Evolutionary conservation across 2,113 vertebrate species (phyloP).

Genomic region (Dipodomys ordii): DNA sequence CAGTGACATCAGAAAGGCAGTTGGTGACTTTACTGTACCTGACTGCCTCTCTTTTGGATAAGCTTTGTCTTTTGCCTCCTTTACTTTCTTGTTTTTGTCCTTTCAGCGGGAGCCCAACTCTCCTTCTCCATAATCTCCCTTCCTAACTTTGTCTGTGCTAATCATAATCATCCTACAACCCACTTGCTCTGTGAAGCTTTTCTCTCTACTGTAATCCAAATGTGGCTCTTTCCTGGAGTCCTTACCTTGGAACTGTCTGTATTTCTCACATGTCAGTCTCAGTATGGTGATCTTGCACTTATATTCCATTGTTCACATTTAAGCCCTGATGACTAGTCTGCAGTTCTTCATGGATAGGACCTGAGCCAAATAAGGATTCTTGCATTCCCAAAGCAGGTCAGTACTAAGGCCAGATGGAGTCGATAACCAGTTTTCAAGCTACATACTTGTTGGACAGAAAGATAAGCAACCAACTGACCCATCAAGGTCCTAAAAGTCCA

Average conservation of each 20-base stretch:
- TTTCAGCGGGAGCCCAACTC: background rate
- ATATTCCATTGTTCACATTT: constrained; percentile 22
- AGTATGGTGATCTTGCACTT: background rate
- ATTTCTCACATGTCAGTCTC: background rate
- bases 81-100: background rate
- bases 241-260: background rate
- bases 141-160: background rate
- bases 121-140: background rate
- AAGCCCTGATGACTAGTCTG: constrained; percentile 36
- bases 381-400: constrained; percentile 43
- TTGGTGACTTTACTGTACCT: background rate
- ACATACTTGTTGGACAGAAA: constrained; percentile 49
- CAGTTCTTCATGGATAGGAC: background rate
- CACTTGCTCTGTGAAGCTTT: background rate
- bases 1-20: background rate
- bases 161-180: background rate
- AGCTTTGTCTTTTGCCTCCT: background rate
- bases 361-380: constrained; percentile 38
- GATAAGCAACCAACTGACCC: constrained; percentile 42
- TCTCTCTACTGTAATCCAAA: constrained; percentile 21
- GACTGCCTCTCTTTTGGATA: background rate
- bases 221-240: background rate
- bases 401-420: constrained; percentile 30
- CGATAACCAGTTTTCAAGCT: constrained; percentile 28
- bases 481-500: constrained; percentile 15